Conservation (phyloP, 2,113 vertebrate species). For the Sinocyclocheilus maitianheensis region DNA sequence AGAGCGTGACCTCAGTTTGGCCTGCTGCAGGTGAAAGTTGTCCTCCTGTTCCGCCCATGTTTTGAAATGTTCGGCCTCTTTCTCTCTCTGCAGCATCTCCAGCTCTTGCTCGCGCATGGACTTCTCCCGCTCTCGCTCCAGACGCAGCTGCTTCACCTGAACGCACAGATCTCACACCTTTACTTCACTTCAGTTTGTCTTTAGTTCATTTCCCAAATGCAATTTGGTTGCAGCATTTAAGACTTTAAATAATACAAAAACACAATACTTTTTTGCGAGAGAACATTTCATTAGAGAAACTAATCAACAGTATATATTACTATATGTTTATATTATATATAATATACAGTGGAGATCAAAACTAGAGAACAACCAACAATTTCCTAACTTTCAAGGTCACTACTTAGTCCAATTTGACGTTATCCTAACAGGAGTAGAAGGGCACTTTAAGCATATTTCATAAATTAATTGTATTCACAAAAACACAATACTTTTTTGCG, state of each 20-base stretch:
- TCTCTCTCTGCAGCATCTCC: constrained; percentile 97
- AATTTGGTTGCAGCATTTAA: neutral
- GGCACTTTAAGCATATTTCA: too few relatives aligned
- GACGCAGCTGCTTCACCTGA: constrained; percentile 94
- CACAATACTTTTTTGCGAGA: neutral
- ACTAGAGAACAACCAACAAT: too few relatives aligned
- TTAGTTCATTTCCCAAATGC: neutral
- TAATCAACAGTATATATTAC: neutral
- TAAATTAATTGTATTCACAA: too few relatives aligned
- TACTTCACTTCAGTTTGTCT: neutral
- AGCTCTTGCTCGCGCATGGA: constrained; percentile 95
- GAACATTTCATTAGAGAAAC: neutral
- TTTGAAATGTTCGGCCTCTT: constrained; percentile 97
- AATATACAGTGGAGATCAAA: too few relatives aligned
- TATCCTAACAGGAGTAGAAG: too few relatives aligned
- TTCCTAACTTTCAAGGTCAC: too few relatives aligned
- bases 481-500: too few relatives aligned
- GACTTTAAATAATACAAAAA: neutral
- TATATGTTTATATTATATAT: too few relatives aligned
- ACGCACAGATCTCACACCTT: neutral
- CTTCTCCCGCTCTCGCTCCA: constrained; percentile 94
- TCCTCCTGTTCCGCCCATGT: constrained; percentile 98
- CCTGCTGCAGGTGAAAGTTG: constrained; percentile 96
- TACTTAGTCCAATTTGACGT: too few relatives aligned
- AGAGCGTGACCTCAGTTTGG: constrained; percentile 84